Percentiles rank a stretch among this genome's conserved stretches.
phyloP scores from a whole-genome alignment of 2,113 vertebrate genomes.

The Columbina picui region DNA sequence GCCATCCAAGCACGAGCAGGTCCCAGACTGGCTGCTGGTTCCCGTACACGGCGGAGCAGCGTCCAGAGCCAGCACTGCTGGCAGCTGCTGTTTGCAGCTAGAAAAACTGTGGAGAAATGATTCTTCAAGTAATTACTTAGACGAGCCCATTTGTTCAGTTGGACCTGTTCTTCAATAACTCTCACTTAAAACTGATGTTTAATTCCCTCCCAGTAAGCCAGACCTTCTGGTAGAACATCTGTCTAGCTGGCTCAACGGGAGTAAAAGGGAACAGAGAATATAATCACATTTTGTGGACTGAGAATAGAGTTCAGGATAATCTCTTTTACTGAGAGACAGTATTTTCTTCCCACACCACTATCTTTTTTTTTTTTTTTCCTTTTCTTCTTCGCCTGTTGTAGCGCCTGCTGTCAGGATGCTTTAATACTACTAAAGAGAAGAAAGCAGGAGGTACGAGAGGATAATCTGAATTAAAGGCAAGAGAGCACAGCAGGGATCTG shows the following conservation, averaged over 20 bases:
- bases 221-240: background rate
- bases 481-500: background rate
- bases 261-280: background rate
- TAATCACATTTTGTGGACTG: background rate
- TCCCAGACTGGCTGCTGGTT: background rate
- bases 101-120: background rate
- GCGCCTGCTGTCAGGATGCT: background rate
- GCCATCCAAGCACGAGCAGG: accelerated
- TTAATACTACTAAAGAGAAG: background rate
- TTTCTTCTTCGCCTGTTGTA: background rate
- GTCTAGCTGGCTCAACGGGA: background rate
- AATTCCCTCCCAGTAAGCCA: background rate
- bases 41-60: background rate
- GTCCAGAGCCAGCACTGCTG: background rate
- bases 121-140: background rate
- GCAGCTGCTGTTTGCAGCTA: background rate
- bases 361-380: background rate
- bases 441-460: background rate
- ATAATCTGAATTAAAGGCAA: background rate
- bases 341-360: background rate
- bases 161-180: background rate
- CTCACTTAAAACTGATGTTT: background rate
- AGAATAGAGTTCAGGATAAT: background rate
- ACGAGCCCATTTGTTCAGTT: background rate
- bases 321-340: background rate